Evolutionary conservation across 2,888 invertebrate genomes (phyloP).

Genomic region (Drosophila picticornis): DNA sequence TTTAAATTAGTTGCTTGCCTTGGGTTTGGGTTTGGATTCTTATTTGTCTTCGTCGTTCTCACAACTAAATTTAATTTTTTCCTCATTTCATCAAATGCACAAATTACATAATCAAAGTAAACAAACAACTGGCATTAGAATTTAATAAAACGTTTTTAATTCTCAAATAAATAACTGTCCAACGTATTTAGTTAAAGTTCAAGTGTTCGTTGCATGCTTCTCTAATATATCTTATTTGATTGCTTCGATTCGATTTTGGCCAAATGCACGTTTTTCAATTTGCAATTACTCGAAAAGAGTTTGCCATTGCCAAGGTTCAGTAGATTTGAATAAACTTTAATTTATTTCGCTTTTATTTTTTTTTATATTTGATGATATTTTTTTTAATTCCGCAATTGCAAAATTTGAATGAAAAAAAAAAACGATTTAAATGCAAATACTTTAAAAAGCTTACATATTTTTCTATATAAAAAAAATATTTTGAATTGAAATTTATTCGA

Average conservation of each 20-base stretch:
- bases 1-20: slow-evolving; percentile 76
- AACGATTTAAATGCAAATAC: neutral
- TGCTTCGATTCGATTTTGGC: slow-evolving; percentile 34
- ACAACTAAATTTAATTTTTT: slow-evolving; percentile 63
- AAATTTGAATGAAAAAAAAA: neutral
- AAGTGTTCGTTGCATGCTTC: slow-evolving; percentile 45
- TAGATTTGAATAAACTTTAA: slow-evolving; percentile 42
- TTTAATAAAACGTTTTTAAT: slow-evolving; percentile 35
- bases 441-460: neutral
- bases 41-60: slow-evolving; percentile 54
- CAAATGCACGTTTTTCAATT: slow-evolving; percentile 76
- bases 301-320: slow-evolving; percentile 71
- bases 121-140: slow-evolving; percentile 32
- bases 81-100: slow-evolving; percentile 53
- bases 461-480: neutral
- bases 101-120: slow-evolving; percentile 25
- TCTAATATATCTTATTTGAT: slow-evolving; percentile 47
- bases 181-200: slow-evolving; percentile 61
- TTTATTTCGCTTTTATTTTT: slow-evolving; percentile 10
- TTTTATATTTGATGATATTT: neutral
- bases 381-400: neutral
- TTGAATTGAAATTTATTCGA: neutral
- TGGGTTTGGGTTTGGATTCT: slow-evolving; percentile 52
- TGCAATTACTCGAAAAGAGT: slow-evolving; percentile 65
- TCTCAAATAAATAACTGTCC: slow-evolving; percentile 27